Evolutionary conservation across 2,888 invertebrate species (phyloP), one percentile per base, ranked within the genome.

Genomic region (Oasisia sp.): DNA sequence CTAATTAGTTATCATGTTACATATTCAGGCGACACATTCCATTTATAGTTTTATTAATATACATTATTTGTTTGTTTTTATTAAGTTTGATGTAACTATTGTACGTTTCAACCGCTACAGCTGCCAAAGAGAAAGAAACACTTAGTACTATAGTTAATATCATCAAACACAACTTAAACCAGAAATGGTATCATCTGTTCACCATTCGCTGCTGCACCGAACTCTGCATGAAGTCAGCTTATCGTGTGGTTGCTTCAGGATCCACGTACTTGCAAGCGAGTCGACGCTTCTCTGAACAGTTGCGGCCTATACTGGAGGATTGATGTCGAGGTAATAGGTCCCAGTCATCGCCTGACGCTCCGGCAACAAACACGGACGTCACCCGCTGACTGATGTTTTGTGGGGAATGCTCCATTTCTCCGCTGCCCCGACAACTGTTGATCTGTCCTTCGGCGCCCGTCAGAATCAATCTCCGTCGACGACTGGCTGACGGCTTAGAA

Each of bases 361-460:
- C 27, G 74, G 74, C 19, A 74, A 74, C 74, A 74, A 74, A 74
- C 74, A n/a, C n/a, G 74, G n/a, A 74, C 19, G n/a, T 74, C 74
- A 27, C 7, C 74, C 74, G 74, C n/a, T 74, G 74, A 74, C 8
- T 74, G 74, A 74, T 74, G 74, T n/a, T 74, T 74, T 74, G 27
- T 74, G 7, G 74, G 74, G 74, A 74, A 74, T 74, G 74, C n/a
- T n/a, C 74, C 74, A n/a, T 19, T 74, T 74, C 74, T 74, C 74
- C 74, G 74, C 2, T 74, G 74, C 27, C 27, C 74, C 74, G 74
- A 74, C 74, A 74, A 74, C 74, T 74, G 74, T 74, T 74, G 74
- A 74, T 74, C 74, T 74, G 74, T 74, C 74, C 74, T n/a, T 74
- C 27, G 74, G 74, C 74, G 74, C 74, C 74, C 19, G 74, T 74